Evolutionary conservation across 1,140 invertebrate genomes (phyloP).

Genomic region (Trichonephila clavipes): DNA sequence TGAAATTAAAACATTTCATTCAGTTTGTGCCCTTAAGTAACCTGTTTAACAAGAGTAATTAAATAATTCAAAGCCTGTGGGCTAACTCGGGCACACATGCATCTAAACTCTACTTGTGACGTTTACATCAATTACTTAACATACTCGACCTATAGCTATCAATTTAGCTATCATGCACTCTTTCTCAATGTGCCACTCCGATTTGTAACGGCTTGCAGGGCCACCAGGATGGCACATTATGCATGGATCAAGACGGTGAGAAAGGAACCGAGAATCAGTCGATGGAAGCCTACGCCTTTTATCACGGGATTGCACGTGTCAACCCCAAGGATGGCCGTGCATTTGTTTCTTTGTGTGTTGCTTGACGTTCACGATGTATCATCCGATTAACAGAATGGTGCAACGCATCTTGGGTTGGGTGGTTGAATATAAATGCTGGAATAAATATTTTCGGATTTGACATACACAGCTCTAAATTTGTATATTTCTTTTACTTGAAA

Average conservation of each 20-base stretch:
- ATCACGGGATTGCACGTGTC: conserved; percentile 2
- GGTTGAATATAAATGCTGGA: neutral
- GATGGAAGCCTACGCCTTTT: neutral
- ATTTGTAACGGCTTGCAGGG: neutral
- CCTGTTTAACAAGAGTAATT: too few species aligned
- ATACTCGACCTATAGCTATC: conserved; percentile 4
- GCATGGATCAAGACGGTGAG: neutral
- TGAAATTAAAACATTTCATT: too few species aligned
- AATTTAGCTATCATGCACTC: neutral
- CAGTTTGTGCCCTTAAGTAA: too few species aligned
- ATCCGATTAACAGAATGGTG: neutral
- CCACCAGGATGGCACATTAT: conserved; percentile 18
- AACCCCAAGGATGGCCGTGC: neutral
- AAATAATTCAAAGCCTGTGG: too few species aligned
- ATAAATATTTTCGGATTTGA: neutral
- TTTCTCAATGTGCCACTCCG: neutral
- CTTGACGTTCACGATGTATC: neutral
- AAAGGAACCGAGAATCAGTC: neutral
- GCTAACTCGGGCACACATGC: neutral
- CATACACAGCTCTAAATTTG: neutral
- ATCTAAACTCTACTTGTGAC: neutral
- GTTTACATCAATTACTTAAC: conserved; percentile 19
- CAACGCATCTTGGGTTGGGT: neutral
- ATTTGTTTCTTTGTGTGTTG: neutral
- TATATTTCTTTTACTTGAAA: neutral